These are phyloP conservation scores for Penaeus japonicus DNA, from an alignment of 1,140 invertebrate species.

Conservation along the genomic window DNA sequence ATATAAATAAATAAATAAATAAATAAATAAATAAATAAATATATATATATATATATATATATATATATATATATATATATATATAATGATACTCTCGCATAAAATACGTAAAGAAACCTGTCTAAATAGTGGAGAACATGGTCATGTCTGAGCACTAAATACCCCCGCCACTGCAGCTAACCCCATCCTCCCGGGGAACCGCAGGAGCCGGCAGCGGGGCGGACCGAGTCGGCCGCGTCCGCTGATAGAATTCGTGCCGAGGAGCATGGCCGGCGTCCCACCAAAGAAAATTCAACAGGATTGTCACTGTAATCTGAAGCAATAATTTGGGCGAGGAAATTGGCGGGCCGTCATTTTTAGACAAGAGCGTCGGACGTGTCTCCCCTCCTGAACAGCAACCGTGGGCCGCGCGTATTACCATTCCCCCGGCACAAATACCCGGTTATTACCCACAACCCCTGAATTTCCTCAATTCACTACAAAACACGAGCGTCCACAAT, in stretches of 20 bases:
- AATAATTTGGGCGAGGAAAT: slow-evolving; percentile 18
- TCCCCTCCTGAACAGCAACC: neutral
- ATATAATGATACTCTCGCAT: too few species aligned
- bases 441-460: slow-evolving; percentile 15
- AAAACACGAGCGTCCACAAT: neutral
- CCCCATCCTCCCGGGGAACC: too few species aligned
- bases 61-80: too few species aligned
- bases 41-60: too few species aligned
- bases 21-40: too few species aligned
- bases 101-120: too few species aligned
- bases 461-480: slow-evolving; percentile 21
- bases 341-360: slow-evolving; percentile 16
- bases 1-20: too few species aligned
- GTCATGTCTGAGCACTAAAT: too few species aligned
- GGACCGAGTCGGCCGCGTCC: too few species aligned
- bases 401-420: slow-evolving; percentile 10
- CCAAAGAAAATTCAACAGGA: neutral
- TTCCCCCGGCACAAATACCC: slow-evolving; percentile 16
- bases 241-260: neutral
- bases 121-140: too few species aligned
- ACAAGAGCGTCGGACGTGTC: neutral
- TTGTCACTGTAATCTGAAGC: slow-evolving; percentile 13
- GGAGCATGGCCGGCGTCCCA: neutral
- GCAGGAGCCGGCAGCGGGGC: too few species aligned
- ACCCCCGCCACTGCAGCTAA: too few species aligned